These are phyloP conservation scores for Temnothorax rugatulus DNA, from an alignment of 2,888 invertebrate genomes.

Conservation along the genomic window DNA sequence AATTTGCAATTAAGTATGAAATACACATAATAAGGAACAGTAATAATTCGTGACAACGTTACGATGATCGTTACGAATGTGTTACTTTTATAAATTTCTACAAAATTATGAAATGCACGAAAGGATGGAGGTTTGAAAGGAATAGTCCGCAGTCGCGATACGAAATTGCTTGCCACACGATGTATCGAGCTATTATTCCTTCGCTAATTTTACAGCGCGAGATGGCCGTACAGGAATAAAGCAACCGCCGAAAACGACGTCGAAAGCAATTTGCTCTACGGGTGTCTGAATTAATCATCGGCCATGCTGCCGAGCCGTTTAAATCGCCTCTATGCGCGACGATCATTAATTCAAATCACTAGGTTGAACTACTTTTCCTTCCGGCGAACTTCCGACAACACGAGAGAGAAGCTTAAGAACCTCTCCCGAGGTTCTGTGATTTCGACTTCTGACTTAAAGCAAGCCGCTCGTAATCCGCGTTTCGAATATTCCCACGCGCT, in stretches of 20 bases:
- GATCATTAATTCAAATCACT: slow-evolving; percentile 65
- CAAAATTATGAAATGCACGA: neutral
- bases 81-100: neutral
- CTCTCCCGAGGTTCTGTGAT: neutral
- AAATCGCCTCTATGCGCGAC: slow-evolving; percentile 52
- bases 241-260: slow-evolving; percentile 15
- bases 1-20: neutral
- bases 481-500: neutral
- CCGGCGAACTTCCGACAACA: slow-evolving; percentile 43
- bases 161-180: neutral
- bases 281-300: slow-evolving; percentile 32
- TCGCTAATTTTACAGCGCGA: slow-evolving; percentile 19
- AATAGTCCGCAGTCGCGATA: neutral
- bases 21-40: neutral
- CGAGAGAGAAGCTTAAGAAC: slow-evolving; percentile 13
- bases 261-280: slow-evolving; percentile 23
- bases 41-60: neutral
- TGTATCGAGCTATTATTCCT: neutral
- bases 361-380: slow-evolving; percentile 57
- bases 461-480: slow-evolving; percentile 11
- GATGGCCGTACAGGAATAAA: neutral
- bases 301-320: slow-evolving; percentile 22
- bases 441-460: slow-evolving; percentile 24
- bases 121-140: neutral
- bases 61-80: neutral